Base-by-base conservation (phyloP, 2,888 invertebrate species). In the Eurytoma adleriae region DNA sequence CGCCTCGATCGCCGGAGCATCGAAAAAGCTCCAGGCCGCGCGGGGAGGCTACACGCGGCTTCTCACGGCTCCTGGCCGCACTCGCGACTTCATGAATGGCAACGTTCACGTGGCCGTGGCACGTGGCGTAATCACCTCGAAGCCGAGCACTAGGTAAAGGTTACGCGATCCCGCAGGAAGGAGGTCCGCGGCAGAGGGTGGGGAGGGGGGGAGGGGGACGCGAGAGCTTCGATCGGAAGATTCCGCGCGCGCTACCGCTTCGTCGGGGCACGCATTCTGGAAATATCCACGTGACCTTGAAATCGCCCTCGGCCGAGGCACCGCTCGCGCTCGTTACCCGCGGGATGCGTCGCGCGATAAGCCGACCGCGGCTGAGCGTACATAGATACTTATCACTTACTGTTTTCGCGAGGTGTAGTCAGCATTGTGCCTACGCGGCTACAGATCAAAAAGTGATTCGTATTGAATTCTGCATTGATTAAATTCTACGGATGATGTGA, bases 101-200 rank as follows among this genome's bases (percentile, higher is more conserved):
- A 75, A 75, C 56, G 67, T 75, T 66, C 74, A 74, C 74, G 74
- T 66, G 74, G 66, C 24, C n/a, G 12, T 57, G 64, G 18, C 67
- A 75, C 57, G 74, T 75, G 74, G 67, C 73, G 52, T 50, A 67
- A 67, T 40, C 71, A 71, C 66, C 70, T 77, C 69, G 77, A 78
- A 78, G 50, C 71, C 66, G 66, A 78, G 48, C 68, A 70, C 77
- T 78, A 78, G 77, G 71, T 78, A 78, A 78, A 78, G 77, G 70
- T 77, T 77, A 70, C 68, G 50, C 64, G 64, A 40, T 18, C 68
- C 61, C 18, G 7, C 74, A 61, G 67, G 52, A 30, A 30, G 74
- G 81, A 81, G 82, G 84, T 27, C 40, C 48, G 48, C 10, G 18
- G 50, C 14, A 84, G 84, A 85, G 84, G 82, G 24, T 52, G 10